Base-by-base conservation (phyloP, 92 coral and sea anemone genomes). In the Siderastrea radians region DNA sequence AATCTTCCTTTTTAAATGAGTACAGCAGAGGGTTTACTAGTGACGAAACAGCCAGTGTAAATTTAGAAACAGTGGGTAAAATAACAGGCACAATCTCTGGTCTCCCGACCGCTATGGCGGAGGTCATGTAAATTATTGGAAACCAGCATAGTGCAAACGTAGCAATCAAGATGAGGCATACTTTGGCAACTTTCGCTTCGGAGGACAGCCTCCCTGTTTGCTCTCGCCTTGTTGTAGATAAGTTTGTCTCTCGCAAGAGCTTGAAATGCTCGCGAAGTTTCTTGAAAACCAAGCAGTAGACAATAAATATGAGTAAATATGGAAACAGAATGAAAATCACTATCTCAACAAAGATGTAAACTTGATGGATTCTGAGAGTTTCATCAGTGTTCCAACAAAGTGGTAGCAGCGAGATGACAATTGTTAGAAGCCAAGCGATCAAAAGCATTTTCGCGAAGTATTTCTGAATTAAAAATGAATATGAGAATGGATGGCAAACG, bases 61-160 rank as follows among this genome's bases (percentile, higher is more conserved):
- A 87, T 15, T 57, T 64, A 46, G 94, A 87, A 61, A 91, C 68
- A 45, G 64, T 87, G 2, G 86, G 77, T 4, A 91, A 78, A 7
- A 83, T 52, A 7, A 10, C 63, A 19, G 94, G 94, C 14, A 91
- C 85, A 11, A 76, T 72, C 15, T 71, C 83, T 2, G 38, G 46
- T 68, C 58, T 79, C 1, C 91, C 89, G 55, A 86, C 61, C 46
- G 78, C 83, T 14, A 6, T 54, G 72, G 84, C 86, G 4, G 89
- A 77, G 14, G 94, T 91, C 94, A 91, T 78, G 86, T 87, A 91
- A 64, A 86, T 90, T n/a, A 91, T 90, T 16, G 94, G 94, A 46
- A 91, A 64, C 94, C 94, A 91, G 47, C 91, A 86, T 44, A 91
- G 88, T 55, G 78, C 78, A 69, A 91, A 91, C 55, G 82, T 83